Evolutionary conservation across 23 tunicate species (phyloP).

Genomic region (Halocynthia aurantium): DNA sequence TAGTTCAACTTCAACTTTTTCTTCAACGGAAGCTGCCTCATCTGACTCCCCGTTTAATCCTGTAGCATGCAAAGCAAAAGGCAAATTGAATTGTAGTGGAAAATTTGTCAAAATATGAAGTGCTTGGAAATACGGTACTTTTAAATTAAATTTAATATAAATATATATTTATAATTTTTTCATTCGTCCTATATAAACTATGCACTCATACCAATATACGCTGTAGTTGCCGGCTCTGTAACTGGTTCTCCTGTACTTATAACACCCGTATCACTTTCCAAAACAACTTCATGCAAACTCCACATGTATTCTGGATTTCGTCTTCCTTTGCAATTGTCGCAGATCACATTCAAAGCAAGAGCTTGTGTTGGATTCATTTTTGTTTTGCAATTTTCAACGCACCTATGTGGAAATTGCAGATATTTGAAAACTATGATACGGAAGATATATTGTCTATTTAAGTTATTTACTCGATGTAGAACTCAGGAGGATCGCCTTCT

Average conservation of each 20-base stretch:
- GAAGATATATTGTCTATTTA: background rate
- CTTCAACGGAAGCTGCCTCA: no score
- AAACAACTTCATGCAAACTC: slow-evolving; percentile 48
- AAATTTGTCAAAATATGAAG: no score
- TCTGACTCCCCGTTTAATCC: no score
- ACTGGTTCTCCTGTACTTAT: background rate
- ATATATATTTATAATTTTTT: no score
- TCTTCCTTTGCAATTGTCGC: slow-evolving; percentile 49
- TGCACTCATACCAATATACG: background rate
- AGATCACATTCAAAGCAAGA: slow-evolving; percentile 61
- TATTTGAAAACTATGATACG: background rate
- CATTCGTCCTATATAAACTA: background rate
- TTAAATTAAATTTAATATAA: no score
- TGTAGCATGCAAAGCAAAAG: no score
- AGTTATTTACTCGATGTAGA: slow-evolving; percentile 52
- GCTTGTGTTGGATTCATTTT: slow-evolving; percentile 90
- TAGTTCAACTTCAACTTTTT: no score
- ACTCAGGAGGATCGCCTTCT: slow-evolving; percentile 98
- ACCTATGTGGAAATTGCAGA: slow-evolving; percentile 29
- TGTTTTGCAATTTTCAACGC: slow-evolving; percentile 79
- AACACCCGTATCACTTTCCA: background rate
- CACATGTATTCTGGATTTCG: slow-evolving; percentile 66
- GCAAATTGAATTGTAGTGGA: no score
- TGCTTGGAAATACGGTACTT: no score
- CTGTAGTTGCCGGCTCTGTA: background rate